These are phyloP conservation scores for Acrobasis repandana DNA, from an alignment of 2,888 invertebrate species.

Conservation along the genomic window DNA sequence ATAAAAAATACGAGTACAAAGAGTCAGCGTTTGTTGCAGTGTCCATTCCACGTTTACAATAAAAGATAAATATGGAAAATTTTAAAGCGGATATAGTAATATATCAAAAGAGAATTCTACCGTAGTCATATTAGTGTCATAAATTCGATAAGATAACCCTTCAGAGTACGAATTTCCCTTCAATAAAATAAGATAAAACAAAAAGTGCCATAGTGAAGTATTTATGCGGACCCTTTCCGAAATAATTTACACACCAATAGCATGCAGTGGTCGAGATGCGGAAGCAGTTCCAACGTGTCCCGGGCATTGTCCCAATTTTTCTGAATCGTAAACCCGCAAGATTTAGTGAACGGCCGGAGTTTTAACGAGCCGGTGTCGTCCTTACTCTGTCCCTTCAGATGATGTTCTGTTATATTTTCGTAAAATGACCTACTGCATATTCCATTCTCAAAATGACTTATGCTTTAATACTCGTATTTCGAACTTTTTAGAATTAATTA, in stretches of 20 bases:
- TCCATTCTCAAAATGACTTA: background rate
- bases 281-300: conserved; percentile 11
- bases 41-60: too few relatives aligned
- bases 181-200: background rate
- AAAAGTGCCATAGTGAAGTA: background rate
- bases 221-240: background rate
- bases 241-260: conserved; percentile 13
- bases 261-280: conserved; percentile 3
- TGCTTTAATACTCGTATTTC: too few relatives aligned
- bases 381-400: conserved; percentile 40
- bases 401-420: background rate
- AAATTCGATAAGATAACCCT: background rate
- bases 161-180: background rate
- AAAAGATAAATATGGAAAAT: too few relatives aligned
- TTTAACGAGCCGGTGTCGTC: conserved; percentile 68
- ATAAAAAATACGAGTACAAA: background rate
- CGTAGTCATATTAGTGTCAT: too few relatives aligned
- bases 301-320: conserved; percentile 60
- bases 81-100: too few relatives aligned
- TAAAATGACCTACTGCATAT: background rate
- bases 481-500: too few relatives aligned
- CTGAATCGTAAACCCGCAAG: conserved; percentile 75
- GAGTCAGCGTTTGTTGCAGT: too few relatives aligned
- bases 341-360: conserved; percentile 74
- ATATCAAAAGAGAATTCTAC: too few relatives aligned